phyloP scores from a whole-genome alignment of 2,113 vertebrate species.

The Oryctolagus cuniculus region mOryCun1.1 NC_091441.1:20199001-20199500 shows the following conservation, averaged over 20 bases:
- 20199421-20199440: neutral
- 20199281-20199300: neutral
- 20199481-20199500: neutral
- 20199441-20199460: neutral
- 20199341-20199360: neutral
- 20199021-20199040: conserved; percentile 55
- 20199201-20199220: neutral
- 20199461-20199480: neutral
- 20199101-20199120: conserved; percentile 53
- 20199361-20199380: neutral
- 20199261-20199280: neutral
- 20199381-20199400: neutral
- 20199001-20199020: conserved; percentile 44
- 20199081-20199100: conserved; percentile 80
- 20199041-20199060: neutral
- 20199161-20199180: conserved; percentile 9
- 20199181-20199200: neutral
- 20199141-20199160: conserved; percentile 79
- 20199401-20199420: neutral
- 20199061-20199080: conserved; percentile 63
- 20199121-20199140: conserved; percentile 28
- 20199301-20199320: neutral
- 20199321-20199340: neutral
- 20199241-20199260: fast-evolving
- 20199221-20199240: neutral